These are phyloP conservation scores for Heterodera schachtii DNA, from an alignment of 1,140 invertebrate genomes.

Conservation along the genomic window DNA sequence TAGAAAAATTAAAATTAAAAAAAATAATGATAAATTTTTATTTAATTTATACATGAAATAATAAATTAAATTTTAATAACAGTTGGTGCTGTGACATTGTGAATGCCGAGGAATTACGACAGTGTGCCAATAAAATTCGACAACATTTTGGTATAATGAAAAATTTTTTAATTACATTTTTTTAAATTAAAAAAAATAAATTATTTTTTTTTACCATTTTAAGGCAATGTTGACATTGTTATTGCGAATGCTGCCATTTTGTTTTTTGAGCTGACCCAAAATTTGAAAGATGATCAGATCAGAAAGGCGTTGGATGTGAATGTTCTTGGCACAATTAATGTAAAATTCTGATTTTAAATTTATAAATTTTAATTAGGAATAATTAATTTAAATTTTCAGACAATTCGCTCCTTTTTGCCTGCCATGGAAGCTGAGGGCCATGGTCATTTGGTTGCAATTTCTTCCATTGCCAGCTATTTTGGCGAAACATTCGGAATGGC, in stretches of 20 bases:
- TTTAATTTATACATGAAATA: too few species aligned
- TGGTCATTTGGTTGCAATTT: conserved; percentile 63
- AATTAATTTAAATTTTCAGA: conserved; percentile 45
- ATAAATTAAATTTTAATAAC: neutral
- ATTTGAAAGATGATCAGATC: conserved; percentile 52
- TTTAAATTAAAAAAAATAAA: neutral
- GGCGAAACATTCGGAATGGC: conserved; percentile 64
- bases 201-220: too few species aligned
- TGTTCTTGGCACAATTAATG: conserved; percentile 59
- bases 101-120: conserved; percentile 39
- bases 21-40: too few species aligned
- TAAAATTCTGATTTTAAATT: too few species aligned
- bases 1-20: too few species aligned
- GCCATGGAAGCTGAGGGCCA: conserved; percentile 54
- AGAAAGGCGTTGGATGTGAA: conserved; percentile 58
- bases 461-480: conserved; percentile 61
- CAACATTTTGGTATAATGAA: conserved; percentile 58
- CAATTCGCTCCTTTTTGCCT: conserved; percentile 60
- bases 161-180: too few species aligned
- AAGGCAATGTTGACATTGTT: conserved; percentile 57
- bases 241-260: conserved; percentile 63
- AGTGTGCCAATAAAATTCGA: conserved; percentile 40
- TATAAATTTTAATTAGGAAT: too few species aligned
- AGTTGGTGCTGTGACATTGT: conserved; percentile 51
- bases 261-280: conserved; percentile 55